Percentiles rank a stretch among this genome's conserved stretches.
These are phyloP conservation scores for Cyclopterus lumpus DNA, from an alignment of 2,797 vertebrate species.

Conservation along the genomic window DNA sequence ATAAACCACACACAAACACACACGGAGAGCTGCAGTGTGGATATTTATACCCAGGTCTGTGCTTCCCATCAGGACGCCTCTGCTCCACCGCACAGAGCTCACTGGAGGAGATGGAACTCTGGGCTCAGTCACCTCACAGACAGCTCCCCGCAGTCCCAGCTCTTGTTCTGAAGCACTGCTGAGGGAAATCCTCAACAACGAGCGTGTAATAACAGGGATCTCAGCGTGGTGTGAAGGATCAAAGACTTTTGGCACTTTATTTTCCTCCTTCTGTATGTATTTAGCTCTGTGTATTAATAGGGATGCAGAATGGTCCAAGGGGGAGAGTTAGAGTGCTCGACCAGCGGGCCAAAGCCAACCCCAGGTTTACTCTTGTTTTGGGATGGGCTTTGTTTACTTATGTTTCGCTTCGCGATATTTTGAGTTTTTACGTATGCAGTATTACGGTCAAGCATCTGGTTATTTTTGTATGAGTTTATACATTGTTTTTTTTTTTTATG, in stretches of 20 bases:
- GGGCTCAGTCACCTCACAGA: slow-evolving; percentile 48
- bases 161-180: slow-evolving; percentile 22
- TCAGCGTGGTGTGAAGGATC: neutral
- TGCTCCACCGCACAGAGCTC: slow-evolving; percentile 38
- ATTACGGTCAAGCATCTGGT: neutral
- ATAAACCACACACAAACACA: slow-evolving; percentile 40
- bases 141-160: slow-evolving; percentile 27
- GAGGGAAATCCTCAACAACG: slow-evolving; percentile 42
- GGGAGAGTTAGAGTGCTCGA: neutral
- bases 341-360: neutral
- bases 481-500: neutral
- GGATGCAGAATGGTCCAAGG: neutral
- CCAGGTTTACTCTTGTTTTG: neutral
- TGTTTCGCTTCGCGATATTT: neutral
- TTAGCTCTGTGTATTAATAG: neutral
- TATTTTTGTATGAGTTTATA: neutral
- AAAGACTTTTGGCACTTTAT: slow-evolving; percentile 7
- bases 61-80: slow-evolving; percentile 72
- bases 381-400: neutral
- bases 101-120: slow-evolving; percentile 34
- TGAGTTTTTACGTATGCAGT: neutral
- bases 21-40: slow-evolving; percentile 37
- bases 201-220: slow-evolving; percentile 10
- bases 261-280: neutral
- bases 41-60: slow-evolving; percentile 76